A percentile compares a stretch with the other conserved stretches of the same genome.
These are phyloP conservation scores for Bambusicola thoracicus DNA, from an alignment of 2,113 vertebrate genomes.

Conservation along the genomic window DNA sequence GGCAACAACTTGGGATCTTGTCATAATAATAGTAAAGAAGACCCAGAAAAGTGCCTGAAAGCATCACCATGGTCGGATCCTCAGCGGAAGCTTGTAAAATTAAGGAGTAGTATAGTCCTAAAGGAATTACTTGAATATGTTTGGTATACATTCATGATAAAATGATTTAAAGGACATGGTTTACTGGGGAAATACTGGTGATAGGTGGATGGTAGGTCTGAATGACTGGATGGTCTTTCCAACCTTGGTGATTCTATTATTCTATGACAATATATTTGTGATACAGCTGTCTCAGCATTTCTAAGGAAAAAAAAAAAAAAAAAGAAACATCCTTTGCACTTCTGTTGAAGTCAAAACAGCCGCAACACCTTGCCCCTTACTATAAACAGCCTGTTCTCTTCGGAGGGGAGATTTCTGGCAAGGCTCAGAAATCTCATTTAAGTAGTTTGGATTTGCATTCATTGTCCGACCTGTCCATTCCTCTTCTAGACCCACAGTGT, in stretches of 20 bases:
- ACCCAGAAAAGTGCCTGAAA: neutral
- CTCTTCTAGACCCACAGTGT: rapidly evolving
- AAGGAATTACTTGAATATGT: neutral
- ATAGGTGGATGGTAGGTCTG: too few relatives aligned
- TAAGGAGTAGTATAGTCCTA: too few relatives aligned
- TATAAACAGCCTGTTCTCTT: neutral
- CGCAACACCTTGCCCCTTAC: rapidly evolving
- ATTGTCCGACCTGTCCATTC: rapidly evolving
- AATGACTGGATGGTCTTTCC: too few relatives aligned
- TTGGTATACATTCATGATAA: neutral
- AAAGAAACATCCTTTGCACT: neutral
- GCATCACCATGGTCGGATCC: neutral
- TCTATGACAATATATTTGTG: neutral
- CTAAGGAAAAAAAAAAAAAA: neutral
- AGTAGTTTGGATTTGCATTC: neutral
- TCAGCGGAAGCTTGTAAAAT: neutral
- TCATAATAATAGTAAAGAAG: neutral
- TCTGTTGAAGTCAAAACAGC: neutral
- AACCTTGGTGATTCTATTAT: too few relatives aligned
- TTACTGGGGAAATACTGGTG: too few relatives aligned
- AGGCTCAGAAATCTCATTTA: neutral
- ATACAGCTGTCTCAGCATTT: neutral
- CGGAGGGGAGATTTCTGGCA: neutral
- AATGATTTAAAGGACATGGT: neutral
- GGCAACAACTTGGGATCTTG: neutral